Percentiles rank a stretch among this genome's conserved stretches.
These are phyloP conservation scores for Copidosoma floridanum DNA, from an alignment of 1,140 invertebrate species.

Conservation along the genomic window DNA sequence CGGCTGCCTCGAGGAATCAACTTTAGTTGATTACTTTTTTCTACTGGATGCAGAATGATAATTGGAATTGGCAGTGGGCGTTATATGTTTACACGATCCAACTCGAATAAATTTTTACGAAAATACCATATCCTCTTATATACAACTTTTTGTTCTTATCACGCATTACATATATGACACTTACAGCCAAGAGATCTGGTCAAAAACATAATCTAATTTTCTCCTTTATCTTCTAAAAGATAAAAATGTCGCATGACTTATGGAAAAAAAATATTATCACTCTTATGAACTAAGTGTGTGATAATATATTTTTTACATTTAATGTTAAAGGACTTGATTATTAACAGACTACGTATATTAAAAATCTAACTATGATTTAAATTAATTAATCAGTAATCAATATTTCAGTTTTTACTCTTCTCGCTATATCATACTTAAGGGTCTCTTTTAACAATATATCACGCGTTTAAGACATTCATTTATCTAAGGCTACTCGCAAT, in stretches of 20 bases:
- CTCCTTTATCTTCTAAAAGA: constrained; percentile 5
- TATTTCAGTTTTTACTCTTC: constrained; percentile 1
- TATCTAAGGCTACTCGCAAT: constrained; percentile 23
- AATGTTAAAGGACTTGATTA: constrained; percentile 13
- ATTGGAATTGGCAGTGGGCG: constrained; percentile 15
- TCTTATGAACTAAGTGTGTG: constrained; percentile 14
- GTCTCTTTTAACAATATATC: constrained; percentile 23
- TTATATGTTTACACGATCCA: neutral
- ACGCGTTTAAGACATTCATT: constrained; percentile 14
- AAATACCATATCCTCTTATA: constrained; percentile 21
- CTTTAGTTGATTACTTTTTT: no score
- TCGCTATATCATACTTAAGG: no score
- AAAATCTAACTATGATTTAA: no score
- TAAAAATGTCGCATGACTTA: constrained; percentile 19
- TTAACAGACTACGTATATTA: no score
- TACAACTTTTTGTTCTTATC: neutral
- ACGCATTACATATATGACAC: constrained; percentile 17
- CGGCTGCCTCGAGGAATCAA: no score
- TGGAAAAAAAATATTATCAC: constrained; percentile 14
- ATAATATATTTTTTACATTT: constrained; percentile 1
- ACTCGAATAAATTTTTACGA: constrained; percentile 25
- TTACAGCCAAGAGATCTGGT: constrained; percentile 21
- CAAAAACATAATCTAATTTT: constrained; percentile 5
- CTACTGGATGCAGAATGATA: neutral
- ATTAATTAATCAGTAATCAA: no score